phyloP scores from a whole-genome alignment of 2,113 vertebrate genomes.

The Pantherophis guttatus region DNA sequence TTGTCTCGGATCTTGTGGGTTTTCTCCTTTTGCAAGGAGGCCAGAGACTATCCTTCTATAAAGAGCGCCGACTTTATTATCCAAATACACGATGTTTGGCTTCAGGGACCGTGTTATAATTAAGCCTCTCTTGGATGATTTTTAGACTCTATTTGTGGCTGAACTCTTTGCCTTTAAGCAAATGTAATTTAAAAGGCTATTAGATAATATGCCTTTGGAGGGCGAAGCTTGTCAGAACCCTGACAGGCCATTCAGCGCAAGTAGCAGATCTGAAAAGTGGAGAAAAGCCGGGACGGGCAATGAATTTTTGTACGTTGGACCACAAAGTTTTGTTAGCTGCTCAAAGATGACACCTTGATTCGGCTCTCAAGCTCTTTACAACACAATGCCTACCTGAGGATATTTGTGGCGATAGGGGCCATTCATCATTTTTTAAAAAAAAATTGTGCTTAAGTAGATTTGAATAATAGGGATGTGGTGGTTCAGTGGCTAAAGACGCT shows the following conservation, averaged over 20 bases:
- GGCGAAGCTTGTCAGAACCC: neutral
- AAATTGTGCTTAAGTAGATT: neutral
- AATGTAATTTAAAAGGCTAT: constrained; percentile 37
- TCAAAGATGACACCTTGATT: neutral
- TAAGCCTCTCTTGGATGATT: constrained; percentile 45
- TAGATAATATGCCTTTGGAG: constrained; percentile 11
- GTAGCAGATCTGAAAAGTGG: neutral
- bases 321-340: neutral
- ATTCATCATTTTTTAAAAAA: rapidly evolving
- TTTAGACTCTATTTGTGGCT: constrained; percentile 36
- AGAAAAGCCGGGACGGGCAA: rapidly evolving
- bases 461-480: too few species aligned
- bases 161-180: constrained; percentile 46
- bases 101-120: constrained; percentile 46
- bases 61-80: constrained; percentile 36
- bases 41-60: constrained; percentile 23
- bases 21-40: constrained; percentile 10
- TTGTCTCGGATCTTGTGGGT: neutral
- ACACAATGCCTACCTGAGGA: neutral
- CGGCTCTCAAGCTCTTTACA: neutral
- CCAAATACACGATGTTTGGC: constrained; percentile 38
- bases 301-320: neutral
- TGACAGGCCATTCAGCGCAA: neutral
- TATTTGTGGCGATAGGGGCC: neutral
- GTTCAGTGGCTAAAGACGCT: too few species aligned